Conservation (phyloP, 2,888 invertebrate species). For the Chymomyza amoena region DNA sequence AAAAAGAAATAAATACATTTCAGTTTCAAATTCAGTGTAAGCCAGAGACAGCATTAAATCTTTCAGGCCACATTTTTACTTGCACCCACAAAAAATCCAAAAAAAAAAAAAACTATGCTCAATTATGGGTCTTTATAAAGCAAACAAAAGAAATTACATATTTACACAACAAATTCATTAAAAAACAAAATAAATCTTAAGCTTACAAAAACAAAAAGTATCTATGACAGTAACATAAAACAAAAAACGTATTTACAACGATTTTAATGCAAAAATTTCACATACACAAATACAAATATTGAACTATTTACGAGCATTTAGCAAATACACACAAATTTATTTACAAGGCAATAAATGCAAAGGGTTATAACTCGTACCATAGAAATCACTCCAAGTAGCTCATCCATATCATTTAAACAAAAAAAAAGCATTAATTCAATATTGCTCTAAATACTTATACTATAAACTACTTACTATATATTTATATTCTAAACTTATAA, state of each 20-base stretch:
- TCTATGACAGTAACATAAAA: conserved; percentile 1
- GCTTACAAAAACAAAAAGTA: neutral
- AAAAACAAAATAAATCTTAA: neutral
- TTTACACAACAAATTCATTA: conserved; percentile 6
- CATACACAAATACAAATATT: neutral
- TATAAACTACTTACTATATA: conserved; percentile 18
- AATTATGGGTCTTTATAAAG: conserved; percentile 8
- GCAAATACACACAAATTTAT: neutral
- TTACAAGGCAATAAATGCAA: conserved; percentile 4
- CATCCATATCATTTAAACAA: neutral
- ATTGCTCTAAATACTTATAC: conserved; percentile 31
- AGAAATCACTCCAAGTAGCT: conserved; percentile 40
- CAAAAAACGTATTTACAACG: conserved; percentile 66
- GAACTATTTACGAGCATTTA: conserved; percentile 44
- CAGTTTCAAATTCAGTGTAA: conserved; percentile 19
- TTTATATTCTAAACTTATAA: conserved; percentile 21
- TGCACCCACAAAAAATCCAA: neutral
- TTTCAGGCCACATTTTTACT: neutral
- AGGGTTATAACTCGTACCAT: neutral
- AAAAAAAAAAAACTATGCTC: neutral
- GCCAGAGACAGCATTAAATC: neutral
- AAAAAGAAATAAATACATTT: conserved; percentile 37
- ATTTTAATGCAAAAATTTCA: conserved; percentile 55
- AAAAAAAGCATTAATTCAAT: neutral
- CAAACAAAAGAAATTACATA: conserved; percentile 16